A percentile compares a stretch with the other conserved stretches of the same genome.
These are phyloP conservation scores for Mus caroli DNA, from an alignment of 2,797 vertebrate genomes.

Conservation along the genomic window DNA sequence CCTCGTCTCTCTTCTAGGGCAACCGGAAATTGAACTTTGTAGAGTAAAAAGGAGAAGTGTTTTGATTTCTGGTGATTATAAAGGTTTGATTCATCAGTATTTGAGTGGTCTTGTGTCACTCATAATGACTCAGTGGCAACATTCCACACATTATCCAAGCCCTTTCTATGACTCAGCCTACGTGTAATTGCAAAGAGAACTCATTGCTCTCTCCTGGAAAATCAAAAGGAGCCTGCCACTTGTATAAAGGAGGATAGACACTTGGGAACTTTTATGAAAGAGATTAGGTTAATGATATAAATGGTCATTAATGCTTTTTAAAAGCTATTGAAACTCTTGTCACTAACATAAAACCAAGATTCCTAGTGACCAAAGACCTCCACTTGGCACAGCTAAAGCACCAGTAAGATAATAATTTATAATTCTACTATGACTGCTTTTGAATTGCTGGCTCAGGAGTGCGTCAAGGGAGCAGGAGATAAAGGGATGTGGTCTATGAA, in stretches of 20 bases:
- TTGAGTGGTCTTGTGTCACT: slow-evolving; percentile 71
- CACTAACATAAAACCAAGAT: slow-evolving; percentile 52
- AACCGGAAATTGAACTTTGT: slow-evolving; percentile 57
- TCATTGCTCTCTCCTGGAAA: slow-evolving; percentile 67
- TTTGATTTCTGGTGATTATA: slow-evolving; percentile 76
- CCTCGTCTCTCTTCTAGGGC: background rate
- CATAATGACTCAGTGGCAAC: slow-evolving; percentile 76
- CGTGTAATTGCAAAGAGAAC: slow-evolving; percentile 65
- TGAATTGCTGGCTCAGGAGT: background rate
- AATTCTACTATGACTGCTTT: slow-evolving; percentile 5
- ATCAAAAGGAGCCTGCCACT: slow-evolving; percentile 50
- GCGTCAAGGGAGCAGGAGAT: background rate
- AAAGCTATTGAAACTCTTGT: slow-evolving; percentile 71
- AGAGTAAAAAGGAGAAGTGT: slow-evolving; percentile 63
- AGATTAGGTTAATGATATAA: slow-evolving; percentile 69
- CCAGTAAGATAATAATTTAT: background rate
- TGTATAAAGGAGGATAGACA: slow-evolving; percentile 58
- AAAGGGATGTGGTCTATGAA: background rate
- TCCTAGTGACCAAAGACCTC: slow-evolving; percentile 30
- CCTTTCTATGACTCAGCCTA: slow-evolving; percentile 72
- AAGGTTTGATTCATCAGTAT: slow-evolving; percentile 71
- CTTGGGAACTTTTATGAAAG: slow-evolving; percentile 68
- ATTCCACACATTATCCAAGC: slow-evolving; percentile 65
- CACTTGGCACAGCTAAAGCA: background rate
- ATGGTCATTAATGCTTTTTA: slow-evolving; percentile 63